Percentiles rank a stretch among this genome's conserved stretches.
These are phyloP conservation scores for Bucorvus abyssinicus DNA, from an alignment of 2,797 vertebrate species.

Conservation along the genomic window DNA sequence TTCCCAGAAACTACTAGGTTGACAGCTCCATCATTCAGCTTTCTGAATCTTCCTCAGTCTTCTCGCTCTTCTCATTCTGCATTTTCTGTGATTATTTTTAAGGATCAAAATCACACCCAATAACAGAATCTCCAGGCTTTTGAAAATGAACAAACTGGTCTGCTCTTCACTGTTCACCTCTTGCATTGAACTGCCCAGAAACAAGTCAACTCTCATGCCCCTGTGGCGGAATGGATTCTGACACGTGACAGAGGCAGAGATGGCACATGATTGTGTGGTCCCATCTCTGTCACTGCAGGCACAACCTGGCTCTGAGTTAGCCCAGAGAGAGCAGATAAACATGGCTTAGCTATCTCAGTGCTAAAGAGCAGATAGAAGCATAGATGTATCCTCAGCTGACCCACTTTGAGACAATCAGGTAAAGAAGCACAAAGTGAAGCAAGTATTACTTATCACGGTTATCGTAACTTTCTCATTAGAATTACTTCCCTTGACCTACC, in stretches of 20 bases:
- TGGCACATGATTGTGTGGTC: too few relatives aligned
- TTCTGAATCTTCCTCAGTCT: background rate
- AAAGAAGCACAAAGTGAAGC: background rate
- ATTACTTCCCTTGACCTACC: background rate
- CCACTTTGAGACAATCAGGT: conserved; percentile 4
- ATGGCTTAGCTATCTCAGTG: background rate
- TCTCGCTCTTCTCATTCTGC: background rate
- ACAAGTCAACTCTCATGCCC: background rate
- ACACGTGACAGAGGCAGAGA: background rate
- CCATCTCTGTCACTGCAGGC: background rate
- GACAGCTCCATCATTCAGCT: background rate
- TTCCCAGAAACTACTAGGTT: background rate
- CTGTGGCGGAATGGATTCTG: background rate
- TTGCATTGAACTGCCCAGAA: background rate
- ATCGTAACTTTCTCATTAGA: background rate
- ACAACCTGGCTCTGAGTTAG: background rate
- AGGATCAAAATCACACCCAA: background rate
- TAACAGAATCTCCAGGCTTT: background rate
- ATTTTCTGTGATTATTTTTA: background rate
- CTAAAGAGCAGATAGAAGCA: background rate
- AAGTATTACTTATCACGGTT: background rate
- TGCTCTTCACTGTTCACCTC: background rate
- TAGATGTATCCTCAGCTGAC: background rate
- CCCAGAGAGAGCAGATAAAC: background rate
- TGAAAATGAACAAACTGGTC: background rate